A percentile compares a stretch with the other conserved stretches of the same genome.
phyloP scores from a whole-genome alignment of 2,113 vertebrate genomes.

The Onychostoma macrolepis region DNA sequence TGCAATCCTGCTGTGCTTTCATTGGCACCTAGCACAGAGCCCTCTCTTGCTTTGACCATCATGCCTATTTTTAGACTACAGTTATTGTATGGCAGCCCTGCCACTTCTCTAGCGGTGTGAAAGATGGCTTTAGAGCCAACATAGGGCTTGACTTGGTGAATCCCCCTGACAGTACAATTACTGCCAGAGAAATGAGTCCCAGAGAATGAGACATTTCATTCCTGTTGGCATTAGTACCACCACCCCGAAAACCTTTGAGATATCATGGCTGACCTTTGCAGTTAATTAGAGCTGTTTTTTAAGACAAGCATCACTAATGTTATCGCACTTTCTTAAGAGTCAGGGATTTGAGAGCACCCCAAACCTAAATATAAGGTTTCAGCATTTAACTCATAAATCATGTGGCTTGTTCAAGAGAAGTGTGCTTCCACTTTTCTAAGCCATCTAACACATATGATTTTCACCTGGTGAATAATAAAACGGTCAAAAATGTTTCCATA shows the following conservation, averaged over 20 bases:
- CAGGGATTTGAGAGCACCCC: neutral
- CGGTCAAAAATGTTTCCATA: neutral
- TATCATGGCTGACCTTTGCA: neutral
- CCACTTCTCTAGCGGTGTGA: slow-evolving; percentile 51
- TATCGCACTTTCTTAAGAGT: neutral
- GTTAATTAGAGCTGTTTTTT: neutral
- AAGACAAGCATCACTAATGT: neutral
- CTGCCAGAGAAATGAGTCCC: neutral
- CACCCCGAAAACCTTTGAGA: neutral
- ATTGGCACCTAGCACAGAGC: slow-evolving; percentile 40
- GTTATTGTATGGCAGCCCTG: slow-evolving; percentile 53
- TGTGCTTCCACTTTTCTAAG: neutral
- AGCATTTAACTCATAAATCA: neutral
- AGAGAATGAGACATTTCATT: slow-evolving; percentile 25
- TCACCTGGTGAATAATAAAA: neutral
- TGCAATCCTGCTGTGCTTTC: slow-evolving; percentile 46
- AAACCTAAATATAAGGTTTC: neutral
- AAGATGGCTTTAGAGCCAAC: slow-evolving; percentile 47
- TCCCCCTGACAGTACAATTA: slow-evolving; percentile 34
- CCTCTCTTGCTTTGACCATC: slow-evolving; percentile 58
- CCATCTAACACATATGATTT: neutral
- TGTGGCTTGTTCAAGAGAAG: neutral
- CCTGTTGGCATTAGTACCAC: neutral
- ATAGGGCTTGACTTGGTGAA: slow-evolving; percentile 10
- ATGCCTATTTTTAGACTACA: slow-evolving; percentile 65